Conservation (phyloP, 2,113 vertebrate genomes). For the Tragelaphus buxtoni region DNA sequence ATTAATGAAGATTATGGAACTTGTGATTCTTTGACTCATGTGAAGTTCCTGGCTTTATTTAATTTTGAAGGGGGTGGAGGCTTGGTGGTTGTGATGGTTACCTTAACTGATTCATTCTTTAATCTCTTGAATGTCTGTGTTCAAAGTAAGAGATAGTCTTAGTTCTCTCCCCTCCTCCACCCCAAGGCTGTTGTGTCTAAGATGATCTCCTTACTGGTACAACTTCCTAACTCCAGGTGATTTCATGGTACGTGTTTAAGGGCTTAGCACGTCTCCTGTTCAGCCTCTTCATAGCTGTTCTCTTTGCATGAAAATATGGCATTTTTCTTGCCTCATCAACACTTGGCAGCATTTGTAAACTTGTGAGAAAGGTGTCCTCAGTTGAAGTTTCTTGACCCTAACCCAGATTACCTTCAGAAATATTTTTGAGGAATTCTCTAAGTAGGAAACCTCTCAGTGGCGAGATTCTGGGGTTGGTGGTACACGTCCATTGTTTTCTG, state of each 20-base stretch:
- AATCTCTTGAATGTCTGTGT: neutral
- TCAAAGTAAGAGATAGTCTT: constrained; percentile 9
- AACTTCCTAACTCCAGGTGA: constrained; percentile 24
- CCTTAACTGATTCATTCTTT: neutral
- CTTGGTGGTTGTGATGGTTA: neutral
- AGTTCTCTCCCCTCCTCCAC: neutral
- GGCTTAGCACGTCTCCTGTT: neutral
- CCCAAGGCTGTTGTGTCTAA: neutral
- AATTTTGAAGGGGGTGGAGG: neutral
- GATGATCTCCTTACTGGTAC: constrained; percentile 23
- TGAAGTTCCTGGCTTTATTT: neutral
- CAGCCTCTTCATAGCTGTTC: constrained; percentile 45
- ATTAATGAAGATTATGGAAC: neutral
- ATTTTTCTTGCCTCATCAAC: constrained; percentile 69
- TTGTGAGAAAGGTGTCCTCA: neutral
- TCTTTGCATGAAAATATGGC: constrained; percentile 62
- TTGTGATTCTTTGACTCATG: neutral
- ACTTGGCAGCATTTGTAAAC: neutral
- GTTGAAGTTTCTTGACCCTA: constrained; percentile 33
- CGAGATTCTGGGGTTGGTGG: neutral
- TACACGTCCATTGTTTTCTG: rapidly evolving
- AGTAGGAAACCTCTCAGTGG: neutral
- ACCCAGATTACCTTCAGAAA: neutral
- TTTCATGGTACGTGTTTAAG: constrained; percentile 45
- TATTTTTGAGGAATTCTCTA: constrained; percentile 36